A percentile compares a stretch with the other conserved stretches of the same genome.
Conservation (phyloP, 2,888 invertebrate genomes). For the Dermolepida albohirtum region DNA sequence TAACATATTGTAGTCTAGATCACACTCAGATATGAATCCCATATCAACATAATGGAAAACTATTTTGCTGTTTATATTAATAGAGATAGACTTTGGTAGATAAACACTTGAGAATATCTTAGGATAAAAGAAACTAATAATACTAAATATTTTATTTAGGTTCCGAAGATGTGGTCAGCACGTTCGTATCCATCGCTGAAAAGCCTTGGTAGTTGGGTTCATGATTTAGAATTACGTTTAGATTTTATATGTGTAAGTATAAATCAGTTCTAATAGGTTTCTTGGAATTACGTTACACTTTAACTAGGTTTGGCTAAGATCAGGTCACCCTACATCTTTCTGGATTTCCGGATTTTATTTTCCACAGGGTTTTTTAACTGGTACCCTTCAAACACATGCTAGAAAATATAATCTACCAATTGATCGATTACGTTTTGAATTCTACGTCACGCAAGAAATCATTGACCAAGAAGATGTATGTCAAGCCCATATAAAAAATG, state of each 20-base stretch:
- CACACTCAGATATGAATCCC: too few relatives aligned
- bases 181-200: constrained; percentile 90
- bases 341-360: constrained; percentile 96
- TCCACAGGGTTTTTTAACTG: constrained; percentile 93
- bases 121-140: neutral
- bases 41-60: too few relatives aligned
- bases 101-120: too few relatives aligned
- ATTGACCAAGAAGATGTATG: constrained; percentile 79
- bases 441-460: constrained; percentile 67
- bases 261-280: neutral
- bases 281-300: neutral
- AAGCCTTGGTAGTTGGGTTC: constrained; percentile 86
- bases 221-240: constrained; percentile 82
- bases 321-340: constrained; percentile 82
- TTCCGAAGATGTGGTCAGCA: constrained; percentile 85
- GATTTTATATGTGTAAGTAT: constrained; percentile 79
- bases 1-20: too few relatives aligned
- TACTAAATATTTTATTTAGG: constrained; percentile 61
- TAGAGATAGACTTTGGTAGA: too few relatives aligned
- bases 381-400: constrained; percentile 89
- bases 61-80: too few relatives aligned
- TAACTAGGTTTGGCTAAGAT: constrained; percentile 75
- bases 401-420: constrained; percentile 88
- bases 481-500: constrained; percentile 60
- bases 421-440: constrained; percentile 86